Conservation (phyloP, 2,888 invertebrate genomes). For the Metellina segmentata region DNA sequence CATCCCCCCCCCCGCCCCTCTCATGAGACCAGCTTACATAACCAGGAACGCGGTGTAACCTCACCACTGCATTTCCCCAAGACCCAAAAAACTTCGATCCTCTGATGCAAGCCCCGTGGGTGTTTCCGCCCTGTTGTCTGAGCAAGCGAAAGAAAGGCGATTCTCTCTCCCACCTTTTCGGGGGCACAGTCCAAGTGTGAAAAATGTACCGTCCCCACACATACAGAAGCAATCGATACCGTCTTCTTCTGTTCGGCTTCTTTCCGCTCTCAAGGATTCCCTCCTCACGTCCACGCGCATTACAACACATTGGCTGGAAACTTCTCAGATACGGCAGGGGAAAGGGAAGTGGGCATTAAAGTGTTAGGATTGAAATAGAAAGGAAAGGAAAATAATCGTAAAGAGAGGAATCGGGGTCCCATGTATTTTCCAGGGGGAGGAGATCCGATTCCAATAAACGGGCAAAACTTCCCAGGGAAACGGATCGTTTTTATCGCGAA, state of each 20-base stretch:
- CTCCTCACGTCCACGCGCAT: background rate
- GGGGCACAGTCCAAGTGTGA: constrained; percentile 22
- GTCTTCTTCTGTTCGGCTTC: background rate
- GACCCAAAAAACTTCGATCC: background rate
- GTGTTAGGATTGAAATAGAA: constrained; percentile 24
- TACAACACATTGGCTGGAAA: constrained; percentile 42
- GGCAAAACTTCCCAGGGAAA: background rate
- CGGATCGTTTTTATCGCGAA: constrained; percentile 25
- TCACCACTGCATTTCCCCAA: background rate
- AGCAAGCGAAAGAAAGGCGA: background rate
- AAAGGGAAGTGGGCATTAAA: constrained; percentile 30
- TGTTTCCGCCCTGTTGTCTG: background rate
- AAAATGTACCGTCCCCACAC: constrained; percentile 1
- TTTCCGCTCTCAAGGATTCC: constrained; percentile 14
- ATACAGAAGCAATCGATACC: constrained; percentile 45
- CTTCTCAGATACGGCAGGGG: constrained; percentile 25
- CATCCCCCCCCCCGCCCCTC: too few relatives aligned
- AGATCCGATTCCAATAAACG: constrained; percentile 48
- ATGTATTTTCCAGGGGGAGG: background rate
- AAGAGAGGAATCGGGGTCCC: constrained; percentile 28
- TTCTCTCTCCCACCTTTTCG: background rate
- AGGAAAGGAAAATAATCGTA: constrained; percentile 3
- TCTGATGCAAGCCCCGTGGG: background rate
- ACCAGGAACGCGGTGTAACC: too few relatives aligned
- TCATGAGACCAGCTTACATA: too few relatives aligned